Evolutionary conservation across 2,797 vertebrate genomes (phyloP), one percentile per base, ranked within the genome.

Genomic region (Halcyon leucocephala): DNA sequence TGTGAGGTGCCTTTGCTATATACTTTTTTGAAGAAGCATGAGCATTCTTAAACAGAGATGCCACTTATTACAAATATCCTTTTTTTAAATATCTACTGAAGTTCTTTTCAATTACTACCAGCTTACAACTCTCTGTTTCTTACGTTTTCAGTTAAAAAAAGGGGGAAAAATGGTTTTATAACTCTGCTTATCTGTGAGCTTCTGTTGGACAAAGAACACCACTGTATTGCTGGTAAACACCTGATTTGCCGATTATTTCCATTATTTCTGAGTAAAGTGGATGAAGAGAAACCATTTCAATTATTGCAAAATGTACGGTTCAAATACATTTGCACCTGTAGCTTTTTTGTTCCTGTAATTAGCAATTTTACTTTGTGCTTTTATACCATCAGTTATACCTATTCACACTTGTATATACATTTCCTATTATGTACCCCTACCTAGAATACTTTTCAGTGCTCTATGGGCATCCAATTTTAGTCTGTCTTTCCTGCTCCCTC

Each of bases 101-200:
- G 33, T 31, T 62, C 4, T 65, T 76, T 22, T 88, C 21, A 73
- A 71, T 54, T 26, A 25, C 7, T 72, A 11, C 25, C 31, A 41
- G 13, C 19, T 82, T 65, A 73, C 44, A 18, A 42, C 9, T 70
- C 7, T 7, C 1, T 6, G 21, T 83, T 9, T 11, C n/a, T 0
- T 1, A 66, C 39, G 4, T 51, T 46, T 51, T 18, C 9, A 39
- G 4, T 10, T 37, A 28, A 81, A 78, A 54, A 35, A 20, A 2
- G 1, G 6, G 0, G 1, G 11, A 46, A 65, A 79, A 31, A 6
- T 2, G 2, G 18, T 4, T 74, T 82, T 9, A 8, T 12, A 67
- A 44, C 9, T 58, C 12, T 73, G 52, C 4, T 69, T n/a, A 28
- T 77, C 22, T 33, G 20, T 44, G n/a, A 90, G 8, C 5, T 86